These are phyloP conservation scores for Catharus fuscescens DNA, from an alignment of 2,113 vertebrate species.

Conservation along the genomic window DNA sequence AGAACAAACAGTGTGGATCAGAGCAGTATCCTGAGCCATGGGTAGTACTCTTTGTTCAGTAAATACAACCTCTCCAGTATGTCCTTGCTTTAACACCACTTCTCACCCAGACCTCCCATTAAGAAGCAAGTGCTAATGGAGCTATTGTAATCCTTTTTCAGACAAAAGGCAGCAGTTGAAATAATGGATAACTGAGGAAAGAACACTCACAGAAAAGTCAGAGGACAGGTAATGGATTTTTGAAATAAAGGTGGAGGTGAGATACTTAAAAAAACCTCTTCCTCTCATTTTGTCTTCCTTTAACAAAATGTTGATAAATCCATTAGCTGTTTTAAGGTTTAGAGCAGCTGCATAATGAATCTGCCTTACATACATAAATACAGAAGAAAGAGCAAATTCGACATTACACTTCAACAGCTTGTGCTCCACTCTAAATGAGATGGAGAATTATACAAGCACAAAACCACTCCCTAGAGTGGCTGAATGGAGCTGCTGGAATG, in stretches of 20 bases:
- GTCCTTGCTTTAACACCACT: background rate
- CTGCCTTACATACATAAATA: background rate
- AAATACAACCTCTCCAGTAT: background rate
- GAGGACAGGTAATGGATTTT: slow-evolving; percentile 11
- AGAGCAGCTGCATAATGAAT: slow-evolving; percentile 5
- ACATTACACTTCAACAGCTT: slow-evolving; percentile 20
- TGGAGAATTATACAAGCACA: slow-evolving; percentile 9
- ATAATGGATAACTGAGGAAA: slow-evolving; percentile 3
- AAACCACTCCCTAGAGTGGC: background rate
- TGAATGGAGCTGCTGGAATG: background rate
- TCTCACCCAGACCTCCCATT: background rate
- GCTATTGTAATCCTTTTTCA: background rate
- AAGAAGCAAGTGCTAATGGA: slow-evolving; percentile 26
- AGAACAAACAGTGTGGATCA: background rate
- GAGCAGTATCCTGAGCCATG: background rate
- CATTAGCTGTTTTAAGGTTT: slow-evolving; percentile 19
- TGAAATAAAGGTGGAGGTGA: background rate
- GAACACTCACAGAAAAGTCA: background rate
- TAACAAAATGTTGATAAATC: slow-evolving; percentile 32
- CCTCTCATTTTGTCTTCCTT: background rate
- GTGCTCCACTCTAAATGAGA: background rate
- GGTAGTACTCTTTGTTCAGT: background rate
- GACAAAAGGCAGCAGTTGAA: background rate
- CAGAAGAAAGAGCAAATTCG: background rate
- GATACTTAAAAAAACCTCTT: slow-evolving; percentile 17